Evolutionary conservation across 2,797 vertebrate species (phyloP), one percentile per base, ranked within the genome.

Genomic region (Macropodus opercularis): DNA sequence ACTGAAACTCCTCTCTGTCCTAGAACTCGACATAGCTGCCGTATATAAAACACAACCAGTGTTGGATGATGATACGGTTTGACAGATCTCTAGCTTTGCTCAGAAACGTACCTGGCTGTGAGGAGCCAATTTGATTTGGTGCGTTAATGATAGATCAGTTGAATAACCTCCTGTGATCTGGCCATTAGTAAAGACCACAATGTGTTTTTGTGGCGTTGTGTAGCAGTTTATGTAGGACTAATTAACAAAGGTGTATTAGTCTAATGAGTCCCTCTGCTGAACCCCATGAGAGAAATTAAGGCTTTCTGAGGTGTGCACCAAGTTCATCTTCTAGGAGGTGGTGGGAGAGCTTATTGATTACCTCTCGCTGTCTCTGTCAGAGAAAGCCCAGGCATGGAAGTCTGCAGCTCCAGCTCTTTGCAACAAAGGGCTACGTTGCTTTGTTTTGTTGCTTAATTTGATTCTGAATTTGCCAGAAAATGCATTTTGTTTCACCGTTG

Each of bases 271-370:
- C 57, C 52, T 55, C 42, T 21, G 58, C 60, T 77, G 32, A 81
- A 79, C 55, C 74, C 73, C 57, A 51, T 57, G 77, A 81, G 80
- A 81, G 62, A 81, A 77, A 80, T 77, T 40, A 67, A 70, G 44
- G 64, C 72, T 73, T 71, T 78, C 60, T 59, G 54, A 54, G 65
- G 49, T 79, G 21, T 48, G 42, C 66, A 79, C 41, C 23, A 35
- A 72, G 61, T 85, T 77, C 51, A 74, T 86, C 66, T 75, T 76
- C 47, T 47, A 41, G 61, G 61, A 82, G 79, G 73, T 79, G 62
- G 71, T 71, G 70, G 58, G 67, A 69, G 59, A 84, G 78, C 41
- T 42, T 90, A 92, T 92, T 58, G 90, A 91, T 92, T 88, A 75
- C 74, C 79, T 79, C 83, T 81, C 43, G 75, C 83, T 88, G 86